Evolutionary conservation across 2,113 vertebrate species (phyloP), one percentile per base, ranked within the genome.

Genomic region (Corydoras maculifer): DNA sequence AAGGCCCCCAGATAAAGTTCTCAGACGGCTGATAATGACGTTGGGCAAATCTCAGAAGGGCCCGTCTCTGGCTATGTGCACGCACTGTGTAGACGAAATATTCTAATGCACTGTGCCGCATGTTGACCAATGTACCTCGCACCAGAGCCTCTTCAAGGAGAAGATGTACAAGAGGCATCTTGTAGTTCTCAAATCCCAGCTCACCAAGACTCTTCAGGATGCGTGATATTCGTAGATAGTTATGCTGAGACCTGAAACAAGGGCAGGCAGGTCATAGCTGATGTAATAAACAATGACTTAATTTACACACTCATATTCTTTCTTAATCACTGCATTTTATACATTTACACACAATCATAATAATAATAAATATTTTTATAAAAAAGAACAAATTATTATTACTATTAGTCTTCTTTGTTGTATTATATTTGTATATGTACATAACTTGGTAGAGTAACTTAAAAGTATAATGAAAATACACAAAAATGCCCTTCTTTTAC

Each of bases 191-290:
- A 48, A 94, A 98, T 73, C 96, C 95, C 60, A 98, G 93, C 77
- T 99, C 97, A 0, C 97, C 96, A 48, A 99, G 90, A 63, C 96
- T 98, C 90, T 99, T 98, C 77, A 99, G 87, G 87, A 99, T 98
- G 35, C 96, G 93, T 3, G 97, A 98, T 83, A 99, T 95, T 75
- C 97, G 92, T 82, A 99, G 88, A 81, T 97, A 98, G 87, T 99
- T 99, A 89, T 99, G 97, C 82, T 97, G 94, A 68, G 95, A 98
- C 87, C 96, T 99, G 82, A 67, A 29, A 62, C 35, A 62, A 25
- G 53, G 67, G 35, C 35, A 43, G 35, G 35, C 35, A 43, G 35
- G 35, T 43, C 35, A 43, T 43, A 43, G 1, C 35, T 5, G 35
- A 43, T 43, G 35, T 43, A 43, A 43, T 5, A 8, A 43, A 43